Evolutionary conservation across 2,113 vertebrate species (phyloP), one percentile per base, ranked within the genome.

Genomic region (Spizaetus ornatus): DNA sequence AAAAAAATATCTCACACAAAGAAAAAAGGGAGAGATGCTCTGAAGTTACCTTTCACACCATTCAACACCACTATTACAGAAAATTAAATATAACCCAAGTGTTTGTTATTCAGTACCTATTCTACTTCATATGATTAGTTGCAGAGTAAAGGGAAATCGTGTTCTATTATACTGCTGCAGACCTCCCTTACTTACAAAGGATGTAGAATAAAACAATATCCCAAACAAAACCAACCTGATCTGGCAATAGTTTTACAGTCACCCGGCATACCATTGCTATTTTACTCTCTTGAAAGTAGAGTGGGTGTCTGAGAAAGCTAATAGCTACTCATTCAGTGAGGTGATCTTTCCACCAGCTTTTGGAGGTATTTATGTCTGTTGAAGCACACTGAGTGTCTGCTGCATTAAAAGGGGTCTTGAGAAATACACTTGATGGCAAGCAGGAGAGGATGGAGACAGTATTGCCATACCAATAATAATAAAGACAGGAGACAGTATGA

Each of bases 171-270:
- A 82, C 16, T 1, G 1, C 45, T 25, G 23, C 50, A 81, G 38
- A 53, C 6, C 40, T 88, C 17, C 10, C 19, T 32, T 43, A n/a
- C 26, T 52, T 31, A 34, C 2, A 45, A 32, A 76, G 21, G 10
- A 1, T 1, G 2, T 0, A 14, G 16, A 27, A 26, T 11, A 73
- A 61, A 88, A 66, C 9, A 25, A 6, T 21, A 19, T 40, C 27
- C 65, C 2, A 8, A 79, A 62, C 26, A n/a, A 66, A 53, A 47
- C 0, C 17, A 56, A 6, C 42, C 9, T 16, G 31, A 20, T 26
- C 38, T 43, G 31, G 42, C n/a, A 79, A 61, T 22, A 52, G 43
- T 42, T 82, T 55, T 70, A 23, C 47, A 69, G 78, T 27, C 52
- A 79, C 14, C 14, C 50, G 55, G 9, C 21, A 26, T 10, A 65